Base-by-base conservation (phyloP, 2,113 vertebrate genomes). In the Leptobrachium ailaonicum region DNA sequence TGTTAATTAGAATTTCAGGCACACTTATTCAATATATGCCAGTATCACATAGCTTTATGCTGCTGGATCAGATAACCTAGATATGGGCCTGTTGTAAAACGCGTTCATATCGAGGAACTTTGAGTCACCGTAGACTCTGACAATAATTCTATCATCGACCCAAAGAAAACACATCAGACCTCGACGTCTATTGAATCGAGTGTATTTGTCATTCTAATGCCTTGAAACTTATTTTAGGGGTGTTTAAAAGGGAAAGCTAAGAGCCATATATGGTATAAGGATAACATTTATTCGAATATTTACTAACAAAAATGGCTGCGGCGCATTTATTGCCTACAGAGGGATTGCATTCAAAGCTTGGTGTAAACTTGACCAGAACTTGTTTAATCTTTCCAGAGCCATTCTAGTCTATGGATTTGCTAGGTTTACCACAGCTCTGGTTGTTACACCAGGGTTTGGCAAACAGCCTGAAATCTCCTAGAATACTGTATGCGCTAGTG, bases 181-280 rank as follows among this genome's bases (percentile, higher is more conserved):
- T 60, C 56, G 13, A 60, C 13, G 13, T 2, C 56, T 60, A 11
- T 60, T 4, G 20, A 14, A 14, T 14, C 4, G 56, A 8, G 56
- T 14, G 4, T 13, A 60, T 13, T 60, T 11, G 41, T 54, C 66
- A 20, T 12, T 66, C 10, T 76, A 50, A 67, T 66, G n/a, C 63
- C 58, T 45, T 63, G 43, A 66, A 75, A 54, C 44, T 10, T 66
- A 41, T 76, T 76, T 32, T 66, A 67, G 45, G 44, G n/a, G 11
- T 56, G 32, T 66, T n/a, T 53, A 43, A 68, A 43, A 70, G 47
- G 66, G 64, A 1, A 76, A 4, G 2, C 45, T 42, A 68, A 68
- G 66, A 76, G 76, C 76, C 76, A 78, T 78, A 78, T 41, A 44
- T 9, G 12, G 20, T 32, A 32, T 50, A 50, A 50, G 0, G 41